These are phyloP conservation scores for Xiphophorus birchmanni DNA, from an alignment of 2,797 vertebrate genomes.

Conservation along the genomic window DNA sequence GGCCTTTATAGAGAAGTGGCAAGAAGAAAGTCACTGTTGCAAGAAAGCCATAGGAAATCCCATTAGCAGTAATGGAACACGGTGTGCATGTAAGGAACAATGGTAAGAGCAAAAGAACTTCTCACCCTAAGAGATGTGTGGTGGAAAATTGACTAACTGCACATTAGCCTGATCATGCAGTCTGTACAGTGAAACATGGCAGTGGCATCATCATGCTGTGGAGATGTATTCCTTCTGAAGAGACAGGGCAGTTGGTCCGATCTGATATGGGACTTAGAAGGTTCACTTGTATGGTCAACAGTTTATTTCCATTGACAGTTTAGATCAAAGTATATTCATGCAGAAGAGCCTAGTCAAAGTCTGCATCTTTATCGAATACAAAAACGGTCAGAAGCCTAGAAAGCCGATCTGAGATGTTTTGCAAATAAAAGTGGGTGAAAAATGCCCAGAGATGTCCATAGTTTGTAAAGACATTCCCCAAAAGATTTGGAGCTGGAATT, in stretches of 20 bases:
- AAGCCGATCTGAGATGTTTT: neutral
- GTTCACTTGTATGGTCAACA: neutral
- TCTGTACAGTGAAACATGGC: neutral
- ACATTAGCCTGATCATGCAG: neutral
- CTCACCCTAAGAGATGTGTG: neutral
- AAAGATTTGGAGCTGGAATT: neutral
- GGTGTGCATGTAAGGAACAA: no score
- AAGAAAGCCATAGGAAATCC: neutral
- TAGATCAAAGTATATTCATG: neutral
- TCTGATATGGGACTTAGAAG: neutral
- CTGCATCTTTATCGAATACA: neutral
- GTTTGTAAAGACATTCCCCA: neutral
- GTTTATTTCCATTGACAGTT: neutral
- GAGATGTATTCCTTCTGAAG: neutral
- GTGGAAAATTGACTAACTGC: neutral
- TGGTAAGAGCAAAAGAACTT: neutral
- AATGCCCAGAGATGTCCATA: neutral
- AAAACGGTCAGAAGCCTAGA: neutral
- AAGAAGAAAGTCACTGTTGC: neutral
- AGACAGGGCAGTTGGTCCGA: neutral
- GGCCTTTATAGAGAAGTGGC: neutral
- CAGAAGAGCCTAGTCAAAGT: neutral
- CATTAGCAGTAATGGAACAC: neutral
- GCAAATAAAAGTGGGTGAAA: neutral
- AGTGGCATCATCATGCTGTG: neutral